These are phyloP conservation scores for Drosophila insularis DNA, from an alignment of 1,140 invertebrate genomes.

Conservation along the genomic window DNA sequence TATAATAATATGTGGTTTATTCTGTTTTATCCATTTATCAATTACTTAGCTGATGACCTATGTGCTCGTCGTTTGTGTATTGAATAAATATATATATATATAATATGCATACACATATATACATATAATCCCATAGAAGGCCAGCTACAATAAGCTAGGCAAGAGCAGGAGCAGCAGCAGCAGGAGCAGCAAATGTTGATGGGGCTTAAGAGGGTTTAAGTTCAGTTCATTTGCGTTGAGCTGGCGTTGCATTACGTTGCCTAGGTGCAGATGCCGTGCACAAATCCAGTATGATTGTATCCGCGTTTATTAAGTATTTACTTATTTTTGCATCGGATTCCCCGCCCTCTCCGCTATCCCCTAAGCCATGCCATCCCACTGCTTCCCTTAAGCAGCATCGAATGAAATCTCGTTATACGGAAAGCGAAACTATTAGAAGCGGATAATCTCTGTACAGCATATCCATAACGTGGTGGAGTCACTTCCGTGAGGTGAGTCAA, in stretches of 20 bases:
- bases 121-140: conserved; percentile 4
- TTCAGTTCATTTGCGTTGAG: conserved; percentile 9
- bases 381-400: background rate
- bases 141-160: conserved; percentile 1
- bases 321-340: conserved; percentile 1
- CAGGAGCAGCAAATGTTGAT: background rate
- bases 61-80: too few relatives aligned
- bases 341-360: background rate
- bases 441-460: background rate
- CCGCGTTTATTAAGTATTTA: conserved; percentile 7
- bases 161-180: background rate
- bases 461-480: background rate
- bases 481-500: background rate
- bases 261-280: conserved; percentile 6
- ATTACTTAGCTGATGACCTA: background rate
- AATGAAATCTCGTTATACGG: background rate
- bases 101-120: background rate
- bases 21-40: background rate
- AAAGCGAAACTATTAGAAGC: background rate
- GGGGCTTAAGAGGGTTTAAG: background rate
- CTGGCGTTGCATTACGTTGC: conserved; percentile 3
- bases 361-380: too few relatives aligned
- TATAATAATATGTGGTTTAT: background rate
- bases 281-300: conserved; percentile 6
- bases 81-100: too few relatives aligned